Evolutionary conservation across 1,140 invertebrate species (phyloP), one percentile per base, ranked within the genome.

Genomic region (Vollenhovia emeryi): DNA sequence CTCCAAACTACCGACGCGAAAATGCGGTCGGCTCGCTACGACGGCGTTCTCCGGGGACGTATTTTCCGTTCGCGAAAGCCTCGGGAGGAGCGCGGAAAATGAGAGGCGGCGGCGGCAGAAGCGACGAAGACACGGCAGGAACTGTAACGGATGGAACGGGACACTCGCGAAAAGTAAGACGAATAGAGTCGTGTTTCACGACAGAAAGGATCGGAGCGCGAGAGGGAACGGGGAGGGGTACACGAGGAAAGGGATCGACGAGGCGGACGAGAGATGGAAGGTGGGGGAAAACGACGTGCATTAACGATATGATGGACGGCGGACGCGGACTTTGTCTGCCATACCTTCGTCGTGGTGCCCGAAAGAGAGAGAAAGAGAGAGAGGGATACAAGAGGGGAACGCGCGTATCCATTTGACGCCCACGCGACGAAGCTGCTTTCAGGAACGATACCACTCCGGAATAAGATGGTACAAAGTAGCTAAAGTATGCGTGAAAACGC

Each of bases 231-330:
- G 57, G 50, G 45, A n/a, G 60, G 36, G 68, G 79, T 48, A 82
- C 21, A 27, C 33, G 45, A 55, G 73, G 40, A 59, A 60, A 60
- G 45, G 24, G 9, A 55, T 30, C 18, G 73, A 55, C 15, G 30
- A 59, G 18, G 50, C 6, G 64, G 66, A 60, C 48, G 68, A 64
- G 64, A 78, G 78, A 36, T 24, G 74, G 75, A 57, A 57, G 36
- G 78, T 68, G 74, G 78, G 90, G 89, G 89, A 85, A 86, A 90
- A 88, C 84, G 86, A 90, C 73, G 80, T 89, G 75, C 90, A 91
- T 91, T 91, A 91, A 91, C 87, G 73, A 87, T 88, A 91, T 91
- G 90, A 91, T 91, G 87, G 83, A 91, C 90, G 90, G 84, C 85
- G 90, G 85, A 89, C 90, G 90, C 84, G 89, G 85, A 68, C 80